Evolutionary conservation across 1,140 invertebrate species (phyloP), one percentile per base, ranked within the genome.

Genomic region (Eufriesea mexicana): DNA sequence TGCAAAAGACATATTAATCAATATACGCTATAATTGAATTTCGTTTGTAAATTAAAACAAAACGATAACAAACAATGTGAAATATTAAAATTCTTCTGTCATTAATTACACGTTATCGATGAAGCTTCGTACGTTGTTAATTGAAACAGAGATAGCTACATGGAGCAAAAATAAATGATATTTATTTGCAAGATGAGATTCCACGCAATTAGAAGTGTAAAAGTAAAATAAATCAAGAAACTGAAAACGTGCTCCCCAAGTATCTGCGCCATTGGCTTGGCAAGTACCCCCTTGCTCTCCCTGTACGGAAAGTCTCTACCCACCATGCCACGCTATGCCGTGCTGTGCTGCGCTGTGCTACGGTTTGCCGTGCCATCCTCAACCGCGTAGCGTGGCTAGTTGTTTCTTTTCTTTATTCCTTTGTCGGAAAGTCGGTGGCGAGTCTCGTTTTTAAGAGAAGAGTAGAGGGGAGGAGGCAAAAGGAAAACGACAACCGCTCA

Each of bases 401-500:
- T 92, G 93, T 93, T 93, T 93, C 93, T 93, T 93, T 93, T 93
- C 93, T 93, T 93, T 93, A 93, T 93, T 93, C 93, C 93, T 93
- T 93, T 93, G 93, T 93, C 93, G 93, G 93, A 93, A 93, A 93
- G 93, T 93, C 92, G 92, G 93, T 92, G 91, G 91, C 93, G 91
- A 92, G 92, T 92, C 92, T 93, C 91, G 92, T 91, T 92, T 93
- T 93, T 93, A 90, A 92, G 85, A 78, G 88, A 88, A 84, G 83
- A 84, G 72, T 64, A 79, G 79, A 79, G 75, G 59, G 61, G 61
- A 81, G 57, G 87, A 88, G 86, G 84, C 87, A 89, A 90, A 92
- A 92, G 86, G 86, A 91, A 91, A 91, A 92, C 90, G 88, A 90
- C 84, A 83, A 86, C 87, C 84, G 84, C 85, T 84, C 77, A 84